Base-by-base conservation (phyloP, 2,113 vertebrate species). In the Gallinago paraguaiae region DNA sequence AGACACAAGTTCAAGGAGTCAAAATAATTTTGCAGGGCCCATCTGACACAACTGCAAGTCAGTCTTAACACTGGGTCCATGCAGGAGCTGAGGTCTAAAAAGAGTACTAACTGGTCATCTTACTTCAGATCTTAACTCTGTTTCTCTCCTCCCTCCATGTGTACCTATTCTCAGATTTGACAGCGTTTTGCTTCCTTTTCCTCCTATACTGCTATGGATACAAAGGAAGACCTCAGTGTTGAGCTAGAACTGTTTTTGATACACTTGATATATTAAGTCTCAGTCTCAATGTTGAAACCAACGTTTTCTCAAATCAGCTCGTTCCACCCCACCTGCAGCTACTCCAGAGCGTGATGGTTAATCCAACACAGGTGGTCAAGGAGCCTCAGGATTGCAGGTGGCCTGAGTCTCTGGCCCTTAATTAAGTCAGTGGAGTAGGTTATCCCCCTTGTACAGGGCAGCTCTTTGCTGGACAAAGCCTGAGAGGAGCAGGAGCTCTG, bases 401-500 rank as follows among this genome's bases (percentile, higher is more conserved):
- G 41, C 13, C 35, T 74, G 53, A 67, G 27, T 87, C 27, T 78
- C 35, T 72, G 65, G 33, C 45, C 53, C 30, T 72, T 87, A 37
- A 22, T 60, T 39, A 79, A 51, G 28, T 43, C 16, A 20, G 28
- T 17, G 37, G 53, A 63, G 22, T 23, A 1, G 1, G 31, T 51
- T 5, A 23, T 28, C 6, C 11, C 35, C 19, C 24, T 45, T 0
- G 0, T 45, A 17, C 1, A 50, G 46, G 14, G 19, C 18, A 57
- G 17, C 14, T 63, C 41, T 72, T 7, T 0, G 2, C 50, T 31
- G 5, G 14, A 56, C 33, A 23, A 71, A 65, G 61, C 10, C 9
- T 0, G 2, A 60, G 33, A 53, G 27, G 20, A 67, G 45, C 60
- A 74, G 50, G 19, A 13, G 35, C 61, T 24, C 35, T 33, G n/a